Evolutionary conservation across 1,140 invertebrate species (phyloP), one percentile per base, ranked within the genome.

Genomic region (Drosophila oshimai): DNA sequence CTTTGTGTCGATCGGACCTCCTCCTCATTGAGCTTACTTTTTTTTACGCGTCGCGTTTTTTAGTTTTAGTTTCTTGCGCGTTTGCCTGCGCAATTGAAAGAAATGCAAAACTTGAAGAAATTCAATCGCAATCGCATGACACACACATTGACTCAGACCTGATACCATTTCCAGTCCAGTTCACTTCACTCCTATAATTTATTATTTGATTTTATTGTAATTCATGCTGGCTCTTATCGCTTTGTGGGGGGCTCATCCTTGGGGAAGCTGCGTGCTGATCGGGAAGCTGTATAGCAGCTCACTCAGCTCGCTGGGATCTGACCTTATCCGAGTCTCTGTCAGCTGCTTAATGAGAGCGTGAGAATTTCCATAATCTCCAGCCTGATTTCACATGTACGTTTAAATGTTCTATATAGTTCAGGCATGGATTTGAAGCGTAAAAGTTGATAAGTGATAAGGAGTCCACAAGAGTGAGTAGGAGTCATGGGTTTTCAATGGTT

Each of bases 11-110:
- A 64, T 51, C 39, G 39, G 42, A 6, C 6, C 39, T 57, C 10
- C 39, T 17, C 31, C 53, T 58, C 50, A 42, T 45, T 51, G 44
- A 49, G 29, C 34, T 18, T 13, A 45, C 60, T 17, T 51, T 45
- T 51, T 45, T 45, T 45, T 51, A 65, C 34, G 24, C 53, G 12
- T 54, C 18, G 47, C 57, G 36, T 69, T 58, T 57, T 49, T 61
- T 45, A 45, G 24, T 68, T 45, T 36, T 37, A 46, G 54, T 64
- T 65, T 55, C 24, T 47, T 58, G 24, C 49, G 46, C 41, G 1
- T 28, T 57, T 64, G 37, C 79, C 79, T 84, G 79, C 79, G 80
- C 80, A 84, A 69, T 84, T 84, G 62, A 80, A 86, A 76, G 61
- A 84, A 86, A 75, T 68, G 76, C 31, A 86, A 86, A 86, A 64